phyloP scores from a whole-genome alignment of 2,888 invertebrate species.

The Urechis unicinctus region DNA sequence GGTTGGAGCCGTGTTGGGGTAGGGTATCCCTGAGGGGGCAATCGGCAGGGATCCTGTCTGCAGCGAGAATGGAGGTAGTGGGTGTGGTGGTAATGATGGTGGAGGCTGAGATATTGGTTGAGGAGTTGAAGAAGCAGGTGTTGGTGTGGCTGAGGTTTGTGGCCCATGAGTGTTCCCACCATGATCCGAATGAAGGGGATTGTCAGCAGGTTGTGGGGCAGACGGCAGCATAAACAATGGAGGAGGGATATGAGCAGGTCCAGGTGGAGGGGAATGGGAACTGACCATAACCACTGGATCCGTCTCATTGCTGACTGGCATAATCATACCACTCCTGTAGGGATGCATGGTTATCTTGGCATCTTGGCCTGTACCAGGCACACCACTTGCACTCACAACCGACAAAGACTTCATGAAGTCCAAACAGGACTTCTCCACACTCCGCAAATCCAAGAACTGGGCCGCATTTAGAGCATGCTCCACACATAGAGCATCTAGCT shows the following conservation, averaged over 20 bases:
- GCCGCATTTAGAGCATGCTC: slow-evolving; percentile 15
- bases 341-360: too few relatives aligned
- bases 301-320: not conserved
- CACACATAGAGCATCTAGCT: slow-evolving; percentile 10
- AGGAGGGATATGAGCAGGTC: not conserved
- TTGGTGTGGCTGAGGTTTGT: not conserved
- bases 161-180: too few relatives aligned
- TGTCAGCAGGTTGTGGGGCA: not conserved
- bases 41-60: too few relatives aligned
- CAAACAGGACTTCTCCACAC: slow-evolving; percentile 14
- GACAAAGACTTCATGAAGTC: slow-evolving; percentile 6
- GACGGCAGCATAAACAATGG: too few relatives aligned
- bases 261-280: not conserved
- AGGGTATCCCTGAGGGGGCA: not conserved
- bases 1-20: not conserved
- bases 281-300: not conserved
- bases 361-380: too few relatives aligned
- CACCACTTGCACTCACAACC: too few relatives aligned
- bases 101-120: not conserved
- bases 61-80: not conserved
- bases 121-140: not conserved
- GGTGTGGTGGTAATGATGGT: not conserved
- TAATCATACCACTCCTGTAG: not conserved
- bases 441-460: slow-evolving; percentile 14
- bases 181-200: too few relatives aligned